Evolutionary conservation across 2,113 vertebrate genomes (phyloP).

Genomic region (Nothocercus nigrocapillus): DNA sequence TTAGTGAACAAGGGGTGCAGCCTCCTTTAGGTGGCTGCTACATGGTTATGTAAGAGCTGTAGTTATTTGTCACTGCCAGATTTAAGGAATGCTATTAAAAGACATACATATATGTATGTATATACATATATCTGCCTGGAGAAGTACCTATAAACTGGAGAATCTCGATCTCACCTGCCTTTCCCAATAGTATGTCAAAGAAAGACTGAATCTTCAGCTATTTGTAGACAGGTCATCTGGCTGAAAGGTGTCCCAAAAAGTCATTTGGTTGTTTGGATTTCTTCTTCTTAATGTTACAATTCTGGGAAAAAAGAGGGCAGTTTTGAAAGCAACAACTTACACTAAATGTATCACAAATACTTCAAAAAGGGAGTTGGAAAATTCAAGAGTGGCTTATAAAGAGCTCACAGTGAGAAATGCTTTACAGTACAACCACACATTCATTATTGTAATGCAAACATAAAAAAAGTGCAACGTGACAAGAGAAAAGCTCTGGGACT

Average conservation of each 20-base stretch:
- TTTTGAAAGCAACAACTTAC: not conserved
- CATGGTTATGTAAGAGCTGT: fast-evolving
- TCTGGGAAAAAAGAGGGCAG: not conserved
- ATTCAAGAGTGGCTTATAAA: not conserved
- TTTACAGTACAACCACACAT: not conserved
- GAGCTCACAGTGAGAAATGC: not conserved
- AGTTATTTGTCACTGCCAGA: not conserved
- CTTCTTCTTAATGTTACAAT: not conserved
- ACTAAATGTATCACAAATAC: not conserved
- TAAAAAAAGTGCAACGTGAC: not conserved
- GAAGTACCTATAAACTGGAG: not conserved
- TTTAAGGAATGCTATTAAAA: not conserved
- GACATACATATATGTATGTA: not conserved
- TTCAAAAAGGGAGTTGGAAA: not conserved
- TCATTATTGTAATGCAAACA: not conserved
- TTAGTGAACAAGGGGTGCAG: not conserved
- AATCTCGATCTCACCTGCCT: not conserved
- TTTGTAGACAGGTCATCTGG: not conserved
- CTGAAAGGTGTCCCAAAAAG: not conserved
- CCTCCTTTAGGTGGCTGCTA: not conserved
- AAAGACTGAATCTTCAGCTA: not conserved
- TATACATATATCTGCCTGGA: not conserved
- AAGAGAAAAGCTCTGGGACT: not conserved
- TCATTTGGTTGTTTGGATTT: not conserved
- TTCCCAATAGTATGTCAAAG: fast-evolving